Evolutionary conservation across 2,797 vertebrate genomes (phyloP).

Genomic region (Emys orbicularis): DNA sequence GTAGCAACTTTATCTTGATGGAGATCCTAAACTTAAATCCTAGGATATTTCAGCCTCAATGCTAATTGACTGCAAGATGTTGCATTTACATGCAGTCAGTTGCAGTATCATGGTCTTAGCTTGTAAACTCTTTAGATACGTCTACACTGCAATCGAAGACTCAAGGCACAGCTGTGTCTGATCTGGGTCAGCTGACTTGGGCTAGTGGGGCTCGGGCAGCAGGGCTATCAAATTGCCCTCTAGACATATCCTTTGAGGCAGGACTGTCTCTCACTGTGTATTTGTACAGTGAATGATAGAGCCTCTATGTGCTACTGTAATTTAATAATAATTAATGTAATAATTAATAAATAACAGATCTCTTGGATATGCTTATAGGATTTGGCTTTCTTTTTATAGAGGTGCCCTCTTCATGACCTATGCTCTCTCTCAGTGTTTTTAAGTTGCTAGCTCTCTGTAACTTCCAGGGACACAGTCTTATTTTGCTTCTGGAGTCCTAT

Average conservation of each 20-base stretch:
- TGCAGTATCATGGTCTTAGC: background rate
- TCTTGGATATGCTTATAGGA: background rate
- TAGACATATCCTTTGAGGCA: background rate
- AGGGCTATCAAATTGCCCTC: background rate
- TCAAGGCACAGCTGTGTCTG: background rate
- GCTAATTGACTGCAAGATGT: background rate
- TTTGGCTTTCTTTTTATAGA: background rate
- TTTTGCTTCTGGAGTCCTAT: background rate
- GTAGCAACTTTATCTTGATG: background rate
- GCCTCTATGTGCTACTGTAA: background rate
- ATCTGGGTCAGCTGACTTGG: background rate
- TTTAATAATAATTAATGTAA: background rate
- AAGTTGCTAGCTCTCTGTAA: background rate
- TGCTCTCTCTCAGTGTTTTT: background rate
- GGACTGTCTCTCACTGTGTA: background rate
- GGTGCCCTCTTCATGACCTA: background rate
- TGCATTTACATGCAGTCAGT: background rate
- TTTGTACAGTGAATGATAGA: background rate
- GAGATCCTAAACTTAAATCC: background rate
- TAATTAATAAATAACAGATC: background rate
- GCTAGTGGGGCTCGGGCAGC: background rate
- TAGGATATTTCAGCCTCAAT: background rate
- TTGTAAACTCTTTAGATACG: too few relatives aligned
- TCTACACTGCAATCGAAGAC: background rate
- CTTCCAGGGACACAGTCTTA: background rate